Conservation (phyloP, 2,113 vertebrate species). For the Herpetotheres cachinnans region DNA sequence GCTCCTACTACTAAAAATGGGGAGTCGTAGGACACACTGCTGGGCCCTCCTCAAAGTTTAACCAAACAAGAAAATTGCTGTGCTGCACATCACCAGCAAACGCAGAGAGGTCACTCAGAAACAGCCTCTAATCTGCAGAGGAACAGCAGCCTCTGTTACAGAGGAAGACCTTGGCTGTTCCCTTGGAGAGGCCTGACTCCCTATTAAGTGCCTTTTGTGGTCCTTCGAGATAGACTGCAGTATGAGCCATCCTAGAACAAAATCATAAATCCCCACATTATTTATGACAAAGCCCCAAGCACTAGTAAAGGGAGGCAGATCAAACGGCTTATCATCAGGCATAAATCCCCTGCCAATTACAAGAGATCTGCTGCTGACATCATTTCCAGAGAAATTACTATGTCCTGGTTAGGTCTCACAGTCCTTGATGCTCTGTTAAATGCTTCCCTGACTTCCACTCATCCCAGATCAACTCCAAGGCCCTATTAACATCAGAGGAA, state of each 20-base stretch:
- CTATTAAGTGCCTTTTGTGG: background rate
- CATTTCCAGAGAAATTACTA: slow-evolving; percentile 14
- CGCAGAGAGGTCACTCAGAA: background rate
- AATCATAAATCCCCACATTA: slow-evolving; percentile 43
- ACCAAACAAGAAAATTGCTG: background rate
- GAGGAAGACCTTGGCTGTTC: slow-evolving; percentile 11
- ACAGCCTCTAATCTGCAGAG: background rate
- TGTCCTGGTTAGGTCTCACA: background rate
- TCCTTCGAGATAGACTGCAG: background rate
- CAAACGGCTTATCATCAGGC: slow-evolving; percentile 30
- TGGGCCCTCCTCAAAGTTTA: background rate
- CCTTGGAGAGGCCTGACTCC: background rate
- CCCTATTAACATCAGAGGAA: background rate
- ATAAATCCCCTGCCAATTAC: slow-evolving; percentile 29
- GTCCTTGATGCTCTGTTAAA: slow-evolving; percentile 5
- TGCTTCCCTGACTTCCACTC: background rate
- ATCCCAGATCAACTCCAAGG: background rate
- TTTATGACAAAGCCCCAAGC: slow-evolving; percentile 25
- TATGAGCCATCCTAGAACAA: background rate
- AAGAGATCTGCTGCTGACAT: slow-evolving; percentile 26
- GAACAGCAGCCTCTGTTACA: background rate
- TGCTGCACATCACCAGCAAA: background rate
- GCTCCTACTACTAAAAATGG: background rate
- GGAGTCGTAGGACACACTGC: background rate
- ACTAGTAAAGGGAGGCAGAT: slow-evolving; percentile 18